Evolutionary conservation across 2,113 vertebrate species (phyloP).

Genomic region (Tachysurus vachellii): DNA sequence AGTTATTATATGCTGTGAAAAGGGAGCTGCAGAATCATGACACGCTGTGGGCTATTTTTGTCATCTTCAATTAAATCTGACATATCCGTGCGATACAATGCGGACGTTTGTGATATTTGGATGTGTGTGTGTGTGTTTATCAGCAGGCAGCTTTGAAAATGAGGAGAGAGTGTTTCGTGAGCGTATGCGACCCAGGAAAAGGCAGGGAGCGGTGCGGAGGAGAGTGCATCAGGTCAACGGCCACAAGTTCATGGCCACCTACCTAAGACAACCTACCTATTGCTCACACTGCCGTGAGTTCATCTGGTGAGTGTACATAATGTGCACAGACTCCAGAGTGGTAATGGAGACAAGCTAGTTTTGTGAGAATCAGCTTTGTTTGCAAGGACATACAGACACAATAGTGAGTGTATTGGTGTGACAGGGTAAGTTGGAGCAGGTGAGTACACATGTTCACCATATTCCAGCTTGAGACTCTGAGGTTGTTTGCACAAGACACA

Average conservation of each 20-base stretch:
- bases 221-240: conserved; percentile 95
- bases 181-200: conserved; percentile 89
- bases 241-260: conserved; percentile 98
- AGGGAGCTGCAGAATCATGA: background rate
- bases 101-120: background rate
- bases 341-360: background rate
- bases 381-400: background rate
- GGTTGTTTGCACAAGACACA: conserved; percentile 20
- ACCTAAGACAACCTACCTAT: conserved; percentile 93
- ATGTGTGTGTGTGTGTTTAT: conserved; percentile 37
- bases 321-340: background rate
- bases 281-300: conserved; percentile 97
- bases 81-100: background rate
- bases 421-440: background rate
- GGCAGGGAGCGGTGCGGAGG: conserved; percentile 90
- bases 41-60: background rate
- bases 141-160: conserved; percentile 80
- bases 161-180: conserved; percentile 93
- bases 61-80: background rate
- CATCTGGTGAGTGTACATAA: conserved; percentile 81
- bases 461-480: background rate
- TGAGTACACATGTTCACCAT: background rate
- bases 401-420: no score
- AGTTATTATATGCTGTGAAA: background rate
- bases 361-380: background rate